phyloP scores from a whole-genome alignment of 2,797 vertebrate species.

The Eleutherodactylus coqui region DNA sequence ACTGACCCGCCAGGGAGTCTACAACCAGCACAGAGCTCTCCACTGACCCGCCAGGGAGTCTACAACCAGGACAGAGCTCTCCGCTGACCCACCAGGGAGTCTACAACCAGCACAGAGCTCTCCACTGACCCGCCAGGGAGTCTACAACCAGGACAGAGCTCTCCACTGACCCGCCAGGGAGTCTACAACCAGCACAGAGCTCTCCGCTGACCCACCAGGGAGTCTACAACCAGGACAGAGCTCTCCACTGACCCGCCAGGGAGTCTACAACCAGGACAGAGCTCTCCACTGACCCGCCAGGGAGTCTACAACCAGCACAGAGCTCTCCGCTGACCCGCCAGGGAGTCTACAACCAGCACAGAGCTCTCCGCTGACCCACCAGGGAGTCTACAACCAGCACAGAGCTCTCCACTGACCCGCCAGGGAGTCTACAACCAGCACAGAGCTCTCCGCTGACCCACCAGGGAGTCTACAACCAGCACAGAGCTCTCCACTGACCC shows the following conservation, averaged over 20 bases:
- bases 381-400: neutral
- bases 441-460: neutral
- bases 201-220: neutral
- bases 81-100: too few species aligned
- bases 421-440: neutral
- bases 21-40: too few species aligned
- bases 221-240: too few species aligned
- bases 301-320: neutral
- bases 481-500: neutral
- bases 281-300: neutral
- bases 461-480: neutral
- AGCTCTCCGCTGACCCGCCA: too few species aligned
- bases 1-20: too few species aligned
- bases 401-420: neutral
- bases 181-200: too few species aligned
- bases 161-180: too few species aligned
- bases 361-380: neutral
- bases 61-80: too few species aligned
- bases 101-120: too few species aligned
- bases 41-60: too few species aligned
- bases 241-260: neutral
- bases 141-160: too few species aligned
- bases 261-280: neutral
- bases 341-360: neutral
- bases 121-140: too few species aligned